Evolutionary conservation across 2,888 invertebrate genomes (phyloP).

Genomic region (Diachrysia chrysitis): DNA sequence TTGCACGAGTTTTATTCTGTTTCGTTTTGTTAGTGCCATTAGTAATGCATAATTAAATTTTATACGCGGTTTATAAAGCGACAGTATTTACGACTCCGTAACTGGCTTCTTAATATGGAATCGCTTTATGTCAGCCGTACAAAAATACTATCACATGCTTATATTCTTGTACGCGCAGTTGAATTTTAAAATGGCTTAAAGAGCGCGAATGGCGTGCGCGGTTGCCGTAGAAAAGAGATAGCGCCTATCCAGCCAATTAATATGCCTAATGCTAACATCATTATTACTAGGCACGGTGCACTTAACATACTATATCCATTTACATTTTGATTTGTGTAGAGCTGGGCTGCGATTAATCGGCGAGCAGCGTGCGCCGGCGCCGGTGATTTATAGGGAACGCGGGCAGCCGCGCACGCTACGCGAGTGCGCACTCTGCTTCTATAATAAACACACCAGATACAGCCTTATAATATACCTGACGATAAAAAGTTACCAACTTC

Average conservation of each 20-base stretch:
- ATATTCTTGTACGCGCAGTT: conserved; percentile 14
- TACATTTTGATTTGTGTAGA: conserved; percentile 89
- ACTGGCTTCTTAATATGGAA: conserved; percentile 38
- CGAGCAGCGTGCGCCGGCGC: conserved; percentile 79
- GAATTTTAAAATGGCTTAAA: conserved; percentile 66
- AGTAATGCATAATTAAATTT: conserved; percentile 75
- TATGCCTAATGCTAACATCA: conserved; percentile 90
- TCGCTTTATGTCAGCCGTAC: conserved; percentile 17
- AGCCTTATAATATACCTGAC: conserved; percentile 24
- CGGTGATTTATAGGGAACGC: conserved; percentile 80
- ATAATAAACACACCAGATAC: conserved; percentile 43
- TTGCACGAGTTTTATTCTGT: conserved; percentile 71
- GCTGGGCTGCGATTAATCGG: conserved; percentile 86
- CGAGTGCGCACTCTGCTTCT: conserved; percentile 44
- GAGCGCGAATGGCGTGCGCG: conserved; percentile 73
- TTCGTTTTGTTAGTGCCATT: conserved; percentile 71
- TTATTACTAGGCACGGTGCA: conserved; percentile 87
- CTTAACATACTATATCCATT: conserved; percentile 89
- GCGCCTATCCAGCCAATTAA: conserved; percentile 87
- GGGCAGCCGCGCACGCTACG: conserved; percentile 62
- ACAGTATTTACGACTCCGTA: conserved; percentile 63
- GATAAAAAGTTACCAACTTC: conserved; percentile 17
- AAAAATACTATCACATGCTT: conserved; percentile 35
- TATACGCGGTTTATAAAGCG: conserved; percentile 68
- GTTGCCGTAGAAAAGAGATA: conserved; percentile 79